Conservation (phyloP, 2,113 vertebrate species). For the Pontoporia blainvillei region DNA sequence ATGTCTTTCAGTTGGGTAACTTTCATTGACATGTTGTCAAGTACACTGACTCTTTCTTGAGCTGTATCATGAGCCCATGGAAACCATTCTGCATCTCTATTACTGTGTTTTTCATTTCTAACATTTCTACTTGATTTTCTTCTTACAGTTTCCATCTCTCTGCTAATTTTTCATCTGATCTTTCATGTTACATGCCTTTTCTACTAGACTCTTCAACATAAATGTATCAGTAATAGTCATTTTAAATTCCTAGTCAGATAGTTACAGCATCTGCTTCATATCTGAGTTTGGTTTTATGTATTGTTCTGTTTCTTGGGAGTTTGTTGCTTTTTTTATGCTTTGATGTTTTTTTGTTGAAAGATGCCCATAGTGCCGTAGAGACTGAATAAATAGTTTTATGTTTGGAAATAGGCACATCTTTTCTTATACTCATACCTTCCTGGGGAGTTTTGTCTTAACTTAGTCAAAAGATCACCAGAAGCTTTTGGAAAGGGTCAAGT, state of each 20-base stretch:
- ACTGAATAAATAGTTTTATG: background rate
- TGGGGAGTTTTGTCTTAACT: background rate
- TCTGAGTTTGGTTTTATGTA: background rate
- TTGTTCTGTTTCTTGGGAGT: background rate
- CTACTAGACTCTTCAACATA: background rate
- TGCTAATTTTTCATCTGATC: background rate
- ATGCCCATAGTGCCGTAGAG: background rate
- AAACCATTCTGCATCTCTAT: background rate
- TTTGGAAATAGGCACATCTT: background rate
- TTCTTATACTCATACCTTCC: background rate
- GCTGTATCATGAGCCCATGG: rapidly evolving
- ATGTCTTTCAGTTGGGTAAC: background rate
- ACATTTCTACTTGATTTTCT: background rate
- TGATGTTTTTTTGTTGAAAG: background rate
- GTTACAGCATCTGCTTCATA: background rate
- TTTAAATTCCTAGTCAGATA: background rate
- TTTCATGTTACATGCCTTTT: background rate
- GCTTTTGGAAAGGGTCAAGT: background rate
- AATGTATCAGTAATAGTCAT: background rate
- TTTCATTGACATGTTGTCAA: background rate
- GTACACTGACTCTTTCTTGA: background rate
- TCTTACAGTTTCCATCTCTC: background rate
- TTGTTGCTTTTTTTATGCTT: background rate
- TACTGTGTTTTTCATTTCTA: background rate
- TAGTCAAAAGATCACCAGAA: background rate